Evolutionary conservation across 2,113 vertebrate genomes (phyloP).

Genomic region (Lethenteron reissneri): DNA sequence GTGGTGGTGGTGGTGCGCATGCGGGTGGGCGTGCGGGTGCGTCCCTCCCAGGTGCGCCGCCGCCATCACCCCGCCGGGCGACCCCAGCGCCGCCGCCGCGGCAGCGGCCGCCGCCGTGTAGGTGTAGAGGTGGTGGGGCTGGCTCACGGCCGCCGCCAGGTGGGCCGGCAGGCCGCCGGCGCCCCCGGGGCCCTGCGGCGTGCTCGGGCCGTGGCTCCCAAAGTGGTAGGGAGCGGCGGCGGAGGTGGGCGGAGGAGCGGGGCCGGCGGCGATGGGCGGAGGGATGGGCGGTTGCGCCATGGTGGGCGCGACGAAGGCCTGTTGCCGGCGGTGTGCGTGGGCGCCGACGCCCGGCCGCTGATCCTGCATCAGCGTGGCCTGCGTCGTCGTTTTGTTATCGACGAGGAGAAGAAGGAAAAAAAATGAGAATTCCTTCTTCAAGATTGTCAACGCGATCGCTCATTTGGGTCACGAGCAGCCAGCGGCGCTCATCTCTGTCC

Average conservation of each 20-base stretch:
- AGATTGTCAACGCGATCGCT: too few species aligned
- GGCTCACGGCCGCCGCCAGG: conserved; percentile 40
- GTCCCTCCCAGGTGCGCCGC: conserved; percentile 71
- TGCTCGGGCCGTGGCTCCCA: conserved; percentile 77
- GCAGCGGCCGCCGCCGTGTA: conserved; percentile 36
- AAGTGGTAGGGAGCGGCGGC: conserved; percentile 79
- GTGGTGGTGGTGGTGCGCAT: too few species aligned
- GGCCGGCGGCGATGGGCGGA: not conserved
- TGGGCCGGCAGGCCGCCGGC: conserved; percentile 26
- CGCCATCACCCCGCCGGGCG: conserved; percentile 42
- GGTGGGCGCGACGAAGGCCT: conserved; percentile 87
- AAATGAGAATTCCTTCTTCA: too few species aligned
- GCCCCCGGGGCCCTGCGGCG: conserved; percentile 30
- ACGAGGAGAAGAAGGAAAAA: too few species aligned
- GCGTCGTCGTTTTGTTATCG: too few species aligned
- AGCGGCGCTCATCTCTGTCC: too few species aligned
- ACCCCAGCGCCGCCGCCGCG: conserved; percentile 41
- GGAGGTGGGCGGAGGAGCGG: conserved; percentile 47
- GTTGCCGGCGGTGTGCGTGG: conserved; percentile 48
- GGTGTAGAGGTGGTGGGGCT: conserved; percentile 88
- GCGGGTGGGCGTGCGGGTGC: conserved; percentile 40
- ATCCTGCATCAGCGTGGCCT: too few species aligned
- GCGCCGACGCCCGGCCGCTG: not conserved
- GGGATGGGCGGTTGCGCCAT: conserved; percentile 21
- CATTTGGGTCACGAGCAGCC: too few species aligned